Evolutionary conservation across 2,113 vertebrate species (phyloP).

Genomic region (Hystrix cristata): DNA sequence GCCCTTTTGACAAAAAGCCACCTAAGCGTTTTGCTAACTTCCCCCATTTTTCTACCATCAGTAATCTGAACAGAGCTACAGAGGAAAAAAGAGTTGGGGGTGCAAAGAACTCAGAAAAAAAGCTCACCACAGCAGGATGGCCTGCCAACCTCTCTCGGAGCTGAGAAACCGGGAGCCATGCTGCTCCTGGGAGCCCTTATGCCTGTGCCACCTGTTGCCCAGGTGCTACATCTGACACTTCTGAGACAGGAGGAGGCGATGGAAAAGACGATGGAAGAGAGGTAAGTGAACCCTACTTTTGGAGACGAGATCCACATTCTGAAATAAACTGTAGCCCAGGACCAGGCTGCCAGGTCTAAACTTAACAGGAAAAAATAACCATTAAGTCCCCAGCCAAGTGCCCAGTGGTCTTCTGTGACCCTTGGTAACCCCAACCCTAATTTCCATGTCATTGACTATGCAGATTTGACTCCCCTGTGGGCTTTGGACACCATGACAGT

Average conservation of each 20-base stretch:
- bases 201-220: not conserved
- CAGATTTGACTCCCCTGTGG: not conserved
- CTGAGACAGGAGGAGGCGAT: not conserved
- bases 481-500: not conserved
- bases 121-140: not conserved
- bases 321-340: not conserved
- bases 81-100: not conserved
- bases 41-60: not conserved
- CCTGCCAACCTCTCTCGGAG: not conserved
- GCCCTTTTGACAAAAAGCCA: slow-evolving; percentile 12
- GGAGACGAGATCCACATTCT: not conserved
- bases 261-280: not conserved
- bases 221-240: not conserved
- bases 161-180: not conserved
- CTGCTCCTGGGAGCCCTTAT: not conserved
- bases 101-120: not conserved
- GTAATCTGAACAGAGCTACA: not conserved
- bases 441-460: not conserved
- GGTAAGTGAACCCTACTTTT: not conserved
- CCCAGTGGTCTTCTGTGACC: not conserved
- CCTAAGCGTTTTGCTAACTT: not conserved
- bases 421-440: not conserved
- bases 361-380: not conserved
- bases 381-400: not conserved
- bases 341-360: not conserved